A percentile compares a stretch with the other conserved stretches of the same genome.
Conservation (phyloP, 2,888 invertebrate genomes). For the Lasioglossum zephyrum region DNA sequence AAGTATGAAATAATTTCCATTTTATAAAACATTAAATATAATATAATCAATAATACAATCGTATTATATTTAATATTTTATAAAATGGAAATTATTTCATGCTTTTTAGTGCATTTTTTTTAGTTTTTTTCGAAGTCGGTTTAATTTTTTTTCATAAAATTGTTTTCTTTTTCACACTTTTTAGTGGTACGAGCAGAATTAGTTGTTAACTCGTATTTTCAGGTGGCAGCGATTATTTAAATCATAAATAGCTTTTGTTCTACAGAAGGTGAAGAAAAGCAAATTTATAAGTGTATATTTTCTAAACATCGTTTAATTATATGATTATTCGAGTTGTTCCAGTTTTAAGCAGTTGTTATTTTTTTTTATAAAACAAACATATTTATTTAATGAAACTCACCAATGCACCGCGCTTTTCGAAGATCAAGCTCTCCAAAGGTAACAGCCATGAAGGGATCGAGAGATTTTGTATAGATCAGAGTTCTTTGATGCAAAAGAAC, state of each 20-base stretch:
- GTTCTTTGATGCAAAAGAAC: constrained; percentile 89
- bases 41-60: no score
- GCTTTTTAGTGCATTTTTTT: no score
- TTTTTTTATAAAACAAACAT: neutral
- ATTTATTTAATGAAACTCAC: constrained; percentile 84
- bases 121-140: no score
- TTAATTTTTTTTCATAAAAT: no score
- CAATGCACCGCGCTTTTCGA: constrained; percentile 92
- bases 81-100: no score
- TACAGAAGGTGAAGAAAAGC: neutral
- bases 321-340: neutral
- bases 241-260: neutral
- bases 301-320: neutral
- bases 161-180: no score
- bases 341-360: neutral
- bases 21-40: no score
- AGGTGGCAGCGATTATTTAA: neutral
- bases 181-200: no score
- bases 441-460: constrained; percentile 83
- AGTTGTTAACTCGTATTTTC: no score
- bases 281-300: neutral
- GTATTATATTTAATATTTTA: no score
- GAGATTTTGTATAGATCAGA: constrained; percentile 86
- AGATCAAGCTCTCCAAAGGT: constrained; percentile 89
- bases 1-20: no score